Evolutionary conservation across 2,797 vertebrate species (phyloP), one percentile per base, ranked within the genome.

Genomic region (Amblyraja radiata): DNA sequence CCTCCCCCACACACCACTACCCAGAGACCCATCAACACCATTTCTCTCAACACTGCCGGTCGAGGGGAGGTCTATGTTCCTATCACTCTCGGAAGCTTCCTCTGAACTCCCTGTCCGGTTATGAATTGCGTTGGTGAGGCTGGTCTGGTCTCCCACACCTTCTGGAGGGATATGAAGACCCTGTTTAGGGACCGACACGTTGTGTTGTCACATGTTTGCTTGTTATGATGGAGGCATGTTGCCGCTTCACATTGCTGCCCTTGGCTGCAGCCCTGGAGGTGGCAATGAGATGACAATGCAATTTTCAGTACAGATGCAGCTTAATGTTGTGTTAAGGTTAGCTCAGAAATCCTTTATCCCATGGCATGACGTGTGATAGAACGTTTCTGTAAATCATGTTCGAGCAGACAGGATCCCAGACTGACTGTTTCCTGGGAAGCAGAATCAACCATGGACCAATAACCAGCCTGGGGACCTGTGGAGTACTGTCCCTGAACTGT

Each of bases 91-190:
- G 21, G 79, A 2, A 2, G 8, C 28, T 61, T 84, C 54, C 25
- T 54, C 23, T 61, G 81, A 84, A 84, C 61, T 83, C 21, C 23
- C 46, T 25, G 10, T 23, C 54, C 18, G 21, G 54, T 61, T 84
- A n/a, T 28, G 54, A 58, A 25, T 58, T 58, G 10, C 58, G 13
- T 58, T 28, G 7, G 21, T 25, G 16, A 23, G 9, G 4, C 46
- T 10, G 23, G 80, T 10, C 46, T 83, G 46, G 10, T 14, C 32
- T 11, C 46, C 18, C 54, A 84, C 81, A 84, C 5, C 0, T 39
- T 81, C 54, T 81, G 79, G 39, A 81, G 21, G 79, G 79, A 81
- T 46, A 81, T 81, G 7, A 81, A 81, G 79, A 81, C 74, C 28
- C 74, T 77, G 16, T 58, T 83, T 18, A 83, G 80, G 54, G 54